Base-by-base conservation (phyloP, 2,888 invertebrate species). In the Nomada ferruginata region DNA sequence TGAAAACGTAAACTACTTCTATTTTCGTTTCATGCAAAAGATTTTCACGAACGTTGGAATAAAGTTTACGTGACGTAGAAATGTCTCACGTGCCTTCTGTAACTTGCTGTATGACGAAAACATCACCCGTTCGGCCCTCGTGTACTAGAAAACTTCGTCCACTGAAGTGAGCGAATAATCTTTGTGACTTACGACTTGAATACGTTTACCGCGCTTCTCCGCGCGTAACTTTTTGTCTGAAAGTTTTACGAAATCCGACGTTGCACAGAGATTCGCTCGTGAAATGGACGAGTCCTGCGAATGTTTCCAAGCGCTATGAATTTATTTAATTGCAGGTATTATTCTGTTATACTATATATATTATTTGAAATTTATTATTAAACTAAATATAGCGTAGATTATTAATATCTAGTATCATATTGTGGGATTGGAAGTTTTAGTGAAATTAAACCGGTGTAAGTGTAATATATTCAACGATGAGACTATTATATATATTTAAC, bases 201-300 rank as follows among this genome's bases (percentile, higher is more conserved):
- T 76, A 72, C 71, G 74, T 70, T 69, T 66, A 20, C 42, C 50
- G 50, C 59, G 65, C 60, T 74, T 57, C 60, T 64, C 71, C 15
- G 15, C 47, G 66, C 66, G 61, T 79, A 71, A 79, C 83, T 72
- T 65, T 55, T 69, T 72, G 69, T 61, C 63, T 60, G 65, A 69
- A 82, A 82, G 73, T 82, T 84, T 73, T 71, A 66, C 74, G 65
- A 68, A 65, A 73, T 78, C 72, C 83, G 77, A 50, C 69, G 55
- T 20, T 26, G n/a, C 63, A 20, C 26, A 1, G 47, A 15, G 47
- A 47, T 47, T 15, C 15, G 15, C 15, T 47, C 13, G 47, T 47
- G 15, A 15, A 11, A 47, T 2, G 15, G 3, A 11, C 3, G 47
- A 13, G 47, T 15, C 11, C 13, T 13, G 47, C 15, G 11, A 47